These are phyloP conservation scores for Tapirus terrestris DNA, from an alignment of 2,113 vertebrate species.

Conservation along the genomic window DNA sequence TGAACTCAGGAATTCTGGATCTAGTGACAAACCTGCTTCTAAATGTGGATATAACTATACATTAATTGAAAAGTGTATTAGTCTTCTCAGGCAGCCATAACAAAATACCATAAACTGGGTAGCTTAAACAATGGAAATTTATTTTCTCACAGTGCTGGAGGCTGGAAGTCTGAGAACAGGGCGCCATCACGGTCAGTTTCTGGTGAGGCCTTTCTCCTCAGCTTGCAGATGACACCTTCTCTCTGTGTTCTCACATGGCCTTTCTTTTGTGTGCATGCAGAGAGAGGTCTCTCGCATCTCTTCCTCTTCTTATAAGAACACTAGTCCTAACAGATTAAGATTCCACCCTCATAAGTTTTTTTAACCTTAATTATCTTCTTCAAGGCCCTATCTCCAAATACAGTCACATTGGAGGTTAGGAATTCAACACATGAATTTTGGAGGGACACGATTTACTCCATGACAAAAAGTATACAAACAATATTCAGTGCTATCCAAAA, in stretches of 20 bases:
- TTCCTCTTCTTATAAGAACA: not conserved
- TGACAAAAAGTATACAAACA: not conserved
- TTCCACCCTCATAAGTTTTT: not conserved
- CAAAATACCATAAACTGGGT: not conserved
- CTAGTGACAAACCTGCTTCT: not conserved
- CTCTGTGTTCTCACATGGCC: not conserved
- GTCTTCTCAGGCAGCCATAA: not conserved
- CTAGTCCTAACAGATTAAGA: not conserved
- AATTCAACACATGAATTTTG: not conserved
- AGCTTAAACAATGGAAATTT: not conserved
- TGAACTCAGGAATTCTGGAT: not conserved
- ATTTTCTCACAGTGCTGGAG: not conserved
- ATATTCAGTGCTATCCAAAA: not conserved
- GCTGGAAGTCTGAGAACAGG: not conserved
- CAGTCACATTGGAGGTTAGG: not conserved
- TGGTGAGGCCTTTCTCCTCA: not conserved
- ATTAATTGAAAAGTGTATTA: not conserved
- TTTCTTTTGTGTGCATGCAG: not conserved
- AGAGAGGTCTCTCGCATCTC: not conserved
- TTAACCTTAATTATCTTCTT: not conserved
- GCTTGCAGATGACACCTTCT: not conserved
- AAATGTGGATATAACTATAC: not conserved
- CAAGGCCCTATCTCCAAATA: not conserved
- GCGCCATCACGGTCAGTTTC: not conserved
- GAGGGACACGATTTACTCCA: not conserved